Conservation (phyloP, 1,140 invertebrate genomes). For the Atta texana region DNA sequence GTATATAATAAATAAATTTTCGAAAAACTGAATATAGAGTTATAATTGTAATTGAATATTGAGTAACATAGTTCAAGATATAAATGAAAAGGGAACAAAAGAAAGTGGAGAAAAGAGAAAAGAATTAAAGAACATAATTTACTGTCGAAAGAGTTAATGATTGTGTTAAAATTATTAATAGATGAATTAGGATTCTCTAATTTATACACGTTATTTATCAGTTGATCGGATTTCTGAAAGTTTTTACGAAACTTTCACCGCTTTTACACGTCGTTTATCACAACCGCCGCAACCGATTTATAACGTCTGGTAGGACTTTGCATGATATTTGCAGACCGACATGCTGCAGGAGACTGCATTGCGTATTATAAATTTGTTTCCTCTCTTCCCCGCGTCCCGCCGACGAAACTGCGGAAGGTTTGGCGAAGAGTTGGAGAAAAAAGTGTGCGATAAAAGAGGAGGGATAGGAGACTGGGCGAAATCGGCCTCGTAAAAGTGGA, state of each 20-base stretch:
- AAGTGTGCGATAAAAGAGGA: neutral
- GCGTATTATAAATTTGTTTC: conserved; percentile 52
- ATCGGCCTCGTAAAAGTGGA: conserved; percentile 36
- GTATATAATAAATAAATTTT: neutral
- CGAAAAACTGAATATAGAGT: neutral
- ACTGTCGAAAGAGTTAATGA: neutral
- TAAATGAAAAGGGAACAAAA: neutral
- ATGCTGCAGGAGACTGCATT: conserved; percentile 21
- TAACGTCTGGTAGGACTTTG: conserved; percentile 15
- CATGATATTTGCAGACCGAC: conserved; percentile 17
- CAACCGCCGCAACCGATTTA: conserved; percentile 2
- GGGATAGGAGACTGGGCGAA: neutral
- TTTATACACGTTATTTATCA: conserved; percentile 18
- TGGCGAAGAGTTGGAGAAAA: conserved; percentile 13
- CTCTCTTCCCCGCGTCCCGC: neutral
- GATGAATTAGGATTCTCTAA: neutral
- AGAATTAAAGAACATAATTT: neutral
- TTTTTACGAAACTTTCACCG: conserved; percentile 19
- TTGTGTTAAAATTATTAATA: neutral
- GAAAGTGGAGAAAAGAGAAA: neutral
- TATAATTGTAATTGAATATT: neutral
- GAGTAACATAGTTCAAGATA: neutral
- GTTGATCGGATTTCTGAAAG: neutral
- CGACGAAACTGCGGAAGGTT: conserved; percentile 18
- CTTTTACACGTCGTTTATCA: neutral